phyloP scores from a whole-genome alignment of 1,140 invertebrate species.

The Trialeurodes vaporariorum region DNA sequence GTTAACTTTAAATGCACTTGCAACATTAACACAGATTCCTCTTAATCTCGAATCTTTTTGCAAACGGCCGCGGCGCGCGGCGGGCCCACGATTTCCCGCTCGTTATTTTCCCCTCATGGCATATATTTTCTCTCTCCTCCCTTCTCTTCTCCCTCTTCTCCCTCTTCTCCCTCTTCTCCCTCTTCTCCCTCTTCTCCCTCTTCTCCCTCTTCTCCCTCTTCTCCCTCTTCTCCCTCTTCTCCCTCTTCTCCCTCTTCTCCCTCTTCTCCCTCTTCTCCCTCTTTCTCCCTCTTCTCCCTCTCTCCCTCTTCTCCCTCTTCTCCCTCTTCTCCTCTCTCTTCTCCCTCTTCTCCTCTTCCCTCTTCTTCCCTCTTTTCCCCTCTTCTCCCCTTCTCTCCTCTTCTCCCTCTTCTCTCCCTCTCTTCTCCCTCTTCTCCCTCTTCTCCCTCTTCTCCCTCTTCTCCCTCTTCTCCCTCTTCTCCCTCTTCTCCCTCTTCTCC shows the following conservation, averaged over 20 bases:
- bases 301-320: too few species aligned
- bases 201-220: slow-evolving; percentile 17
- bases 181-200: slow-evolving; percentile 11
- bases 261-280: background rate
- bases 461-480: background rate
- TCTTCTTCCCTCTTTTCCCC: background rate
- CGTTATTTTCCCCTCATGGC: slow-evolving; percentile 12
- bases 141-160: slow-evolving; percentile 11
- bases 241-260: slow-evolving; percentile 2
- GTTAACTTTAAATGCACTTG: background rate
- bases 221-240: background rate
- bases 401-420: background rate
- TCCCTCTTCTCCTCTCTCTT: slow-evolving; percentile 5
- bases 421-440: background rate
- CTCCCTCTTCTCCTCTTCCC: background rate
- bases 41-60: background rate
- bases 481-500: background rate
- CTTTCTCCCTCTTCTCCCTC: background rate
- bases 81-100: too few species aligned
- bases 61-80: too few species aligned
- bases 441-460: slow-evolving; percentile 4
- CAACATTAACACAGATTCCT: background rate
- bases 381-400: background rate
- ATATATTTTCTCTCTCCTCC: slow-evolving; percentile 15
- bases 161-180: slow-evolving; percentile 7